A percentile compares a stretch with the other conserved stretches of the same genome.
Conservation (phyloP, 35 echinoderm and acorn worm genomes). For the Apostichopus parvimensis region DNA sequence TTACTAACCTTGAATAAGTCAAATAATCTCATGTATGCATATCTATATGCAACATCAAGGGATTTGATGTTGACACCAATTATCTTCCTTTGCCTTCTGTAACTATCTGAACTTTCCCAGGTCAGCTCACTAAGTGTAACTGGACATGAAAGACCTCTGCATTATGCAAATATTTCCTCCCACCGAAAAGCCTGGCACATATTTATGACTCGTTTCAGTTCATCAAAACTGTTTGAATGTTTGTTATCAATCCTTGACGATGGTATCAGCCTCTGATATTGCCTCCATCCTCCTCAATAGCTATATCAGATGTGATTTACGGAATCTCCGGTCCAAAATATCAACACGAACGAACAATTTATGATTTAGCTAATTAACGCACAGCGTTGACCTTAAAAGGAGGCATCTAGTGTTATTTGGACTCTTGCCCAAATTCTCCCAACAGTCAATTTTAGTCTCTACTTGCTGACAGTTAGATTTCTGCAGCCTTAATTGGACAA, state of each 20-base stretch:
- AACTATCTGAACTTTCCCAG: too few relatives aligned
- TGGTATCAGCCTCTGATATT: conserved; percentile 15
- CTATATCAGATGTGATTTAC: conserved; percentile 29
- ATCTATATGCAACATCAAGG: too few relatives aligned
- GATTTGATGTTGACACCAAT: too few relatives aligned
- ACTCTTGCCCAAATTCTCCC: conserved; percentile 21
- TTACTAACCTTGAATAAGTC: too few relatives aligned
- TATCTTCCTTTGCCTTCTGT: too few relatives aligned
- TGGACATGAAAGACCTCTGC: too few relatives aligned
- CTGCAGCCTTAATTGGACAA: conserved; percentile 48
- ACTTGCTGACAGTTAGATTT: conserved; percentile 33
- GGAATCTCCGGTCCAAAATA: not conserved
- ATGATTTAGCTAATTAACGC: conserved; percentile 46
- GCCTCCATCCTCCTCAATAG: not conserved
- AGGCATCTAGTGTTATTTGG: not conserved
- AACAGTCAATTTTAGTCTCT: not conserved
- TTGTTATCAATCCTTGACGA: not conserved
- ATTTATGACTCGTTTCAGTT: not conserved
- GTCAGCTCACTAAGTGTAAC: too few relatives aligned
- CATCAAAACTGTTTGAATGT: not conserved
- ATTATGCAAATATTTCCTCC: too few relatives aligned
- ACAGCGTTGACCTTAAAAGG: conserved; percentile 24
- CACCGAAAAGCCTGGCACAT: not conserved
- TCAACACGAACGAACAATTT: conserved; percentile 38
- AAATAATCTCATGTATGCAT: too few relatives aligned